phyloP scores from a whole-genome alignment of 2,888 invertebrate species.

The Xylota segnis region DNA sequence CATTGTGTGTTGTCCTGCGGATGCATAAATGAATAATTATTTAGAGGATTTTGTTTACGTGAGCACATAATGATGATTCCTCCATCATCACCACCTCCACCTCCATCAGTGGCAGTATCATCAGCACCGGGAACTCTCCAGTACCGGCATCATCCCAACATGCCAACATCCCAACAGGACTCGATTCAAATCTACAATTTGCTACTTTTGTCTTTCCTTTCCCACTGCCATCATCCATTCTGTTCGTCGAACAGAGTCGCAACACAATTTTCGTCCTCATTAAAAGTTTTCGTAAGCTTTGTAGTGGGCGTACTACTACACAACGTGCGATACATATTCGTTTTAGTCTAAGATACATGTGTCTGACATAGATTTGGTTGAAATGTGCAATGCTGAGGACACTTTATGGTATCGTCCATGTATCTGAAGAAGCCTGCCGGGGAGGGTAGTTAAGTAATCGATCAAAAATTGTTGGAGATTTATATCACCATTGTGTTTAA shows the following conservation, averaged over 20 bases:
- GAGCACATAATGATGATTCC: slow-evolving; percentile 67
- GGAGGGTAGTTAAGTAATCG: slow-evolving; percentile 22
- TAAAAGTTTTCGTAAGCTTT: slow-evolving; percentile 69
- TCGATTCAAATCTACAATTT: slow-evolving; percentile 61
- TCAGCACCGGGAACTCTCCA: slow-evolving; percentile 2
- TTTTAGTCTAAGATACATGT: slow-evolving; percentile 60
- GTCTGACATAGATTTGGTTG: slow-evolving; percentile 60
- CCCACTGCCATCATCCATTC: background rate
- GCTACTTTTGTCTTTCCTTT: slow-evolving; percentile 45
- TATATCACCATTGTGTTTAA: slow-evolving; percentile 28
- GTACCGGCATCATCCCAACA: slow-evolving; percentile 18
- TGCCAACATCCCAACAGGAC: too few species aligned
- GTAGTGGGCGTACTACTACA: slow-evolving; percentile 43
- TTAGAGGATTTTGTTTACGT: slow-evolving; percentile 68
- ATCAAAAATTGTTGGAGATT: slow-evolving; percentile 25
- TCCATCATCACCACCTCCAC: slow-evolving; percentile 42
- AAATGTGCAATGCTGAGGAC: slow-evolving; percentile 54
- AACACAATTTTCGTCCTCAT: slow-evolving; percentile 63
- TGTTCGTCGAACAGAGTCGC: slow-evolving; percentile 20
- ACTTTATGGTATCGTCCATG: slow-evolving; percentile 29
- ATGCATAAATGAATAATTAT: slow-evolving; percentile 71
- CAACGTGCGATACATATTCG: slow-evolving; percentile 34
- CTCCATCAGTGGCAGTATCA: slow-evolving; percentile 7
- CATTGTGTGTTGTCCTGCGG: slow-evolving; percentile 70
- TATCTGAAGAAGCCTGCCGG: background rate